Conservation (phyloP, 2,113 vertebrate species). For the Talpa occidentalis region DNA sequence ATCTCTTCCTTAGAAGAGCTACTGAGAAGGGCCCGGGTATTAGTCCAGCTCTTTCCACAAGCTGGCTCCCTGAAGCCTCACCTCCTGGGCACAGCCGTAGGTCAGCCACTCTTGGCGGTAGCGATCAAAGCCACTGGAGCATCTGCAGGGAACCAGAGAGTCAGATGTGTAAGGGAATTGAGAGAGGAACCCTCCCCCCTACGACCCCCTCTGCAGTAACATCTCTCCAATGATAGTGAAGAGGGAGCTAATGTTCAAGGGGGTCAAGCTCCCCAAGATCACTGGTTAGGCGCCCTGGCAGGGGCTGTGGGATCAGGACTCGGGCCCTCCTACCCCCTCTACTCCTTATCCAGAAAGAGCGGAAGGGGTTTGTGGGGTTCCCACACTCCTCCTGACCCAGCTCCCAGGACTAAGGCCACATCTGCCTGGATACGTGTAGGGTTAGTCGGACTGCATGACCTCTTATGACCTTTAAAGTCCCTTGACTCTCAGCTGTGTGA, state of each 20-base stretch:
- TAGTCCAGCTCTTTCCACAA: not conserved
- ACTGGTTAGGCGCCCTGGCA: not conserved
- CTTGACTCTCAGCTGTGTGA: not conserved
- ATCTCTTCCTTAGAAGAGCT: not conserved
- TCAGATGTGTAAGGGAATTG: rapidly evolving
- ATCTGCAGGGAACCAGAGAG: constrained; percentile 84
- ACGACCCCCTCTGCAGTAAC: not conserved
- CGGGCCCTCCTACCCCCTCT: not conserved
- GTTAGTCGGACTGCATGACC: not conserved
- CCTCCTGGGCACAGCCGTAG: constrained; percentile 93
- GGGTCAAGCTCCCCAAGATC: not conserved
- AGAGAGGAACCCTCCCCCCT: not conserved
- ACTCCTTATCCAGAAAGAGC: not conserved
- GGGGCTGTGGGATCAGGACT: not conserved
- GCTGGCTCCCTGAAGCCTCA: constrained; percentile 57
- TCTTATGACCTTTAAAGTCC: not conserved
- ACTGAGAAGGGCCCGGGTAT: not conserved
- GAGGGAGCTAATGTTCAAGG: not conserved
- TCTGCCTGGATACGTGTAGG: not conserved
- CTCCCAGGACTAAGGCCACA: not conserved
- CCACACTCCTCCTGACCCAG: not conserved
- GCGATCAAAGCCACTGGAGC: constrained; percentile 95
- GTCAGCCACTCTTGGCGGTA: constrained; percentile 95
- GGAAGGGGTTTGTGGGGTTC: not conserved
- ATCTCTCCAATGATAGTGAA: not conserved